phyloP scores from a whole-genome alignment of 2,113 vertebrate species.

The Lontra canadensis region DNA sequence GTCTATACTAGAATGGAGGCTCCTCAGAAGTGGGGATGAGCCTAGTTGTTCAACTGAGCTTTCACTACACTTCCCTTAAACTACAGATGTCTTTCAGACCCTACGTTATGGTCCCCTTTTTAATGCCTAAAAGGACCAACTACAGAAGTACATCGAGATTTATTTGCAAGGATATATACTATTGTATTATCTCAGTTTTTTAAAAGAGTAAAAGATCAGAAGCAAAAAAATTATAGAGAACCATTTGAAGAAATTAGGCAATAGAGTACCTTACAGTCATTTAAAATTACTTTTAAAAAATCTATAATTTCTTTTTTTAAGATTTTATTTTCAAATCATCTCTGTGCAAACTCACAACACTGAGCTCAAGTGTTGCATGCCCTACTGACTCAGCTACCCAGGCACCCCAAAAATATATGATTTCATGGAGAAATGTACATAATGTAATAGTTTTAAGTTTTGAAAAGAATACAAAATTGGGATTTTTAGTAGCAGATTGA shows the following conservation, averaged over 20 bases:
- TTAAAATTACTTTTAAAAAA: constrained; percentile 13
- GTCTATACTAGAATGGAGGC: not conserved
- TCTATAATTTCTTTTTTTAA: not conserved
- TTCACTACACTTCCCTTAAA: not conserved
- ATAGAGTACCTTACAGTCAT: not conserved
- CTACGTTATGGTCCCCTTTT: not conserved
- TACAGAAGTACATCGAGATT: not conserved
- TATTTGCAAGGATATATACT: not conserved
- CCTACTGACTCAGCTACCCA: not conserved
- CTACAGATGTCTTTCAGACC: not conserved
- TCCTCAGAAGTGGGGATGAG: not conserved
- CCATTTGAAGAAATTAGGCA: not conserved
- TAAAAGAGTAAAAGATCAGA: not conserved
- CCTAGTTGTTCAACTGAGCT: not conserved
- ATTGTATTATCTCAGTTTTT: not conserved
- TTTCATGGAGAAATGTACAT: not conserved
- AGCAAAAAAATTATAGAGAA: not conserved
- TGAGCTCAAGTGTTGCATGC: not conserved
- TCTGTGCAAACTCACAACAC: not conserved
- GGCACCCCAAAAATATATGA: not conserved
- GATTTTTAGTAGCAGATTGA: not conserved
- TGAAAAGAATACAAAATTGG: not conserved
- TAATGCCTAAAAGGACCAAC: not conserved
- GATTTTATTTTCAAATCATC: not conserved
- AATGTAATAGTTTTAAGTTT: not conserved